Evolutionary conservation across 2,888 invertebrate species (phyloP).

Genomic region (Drosophila barbarae): DNA sequence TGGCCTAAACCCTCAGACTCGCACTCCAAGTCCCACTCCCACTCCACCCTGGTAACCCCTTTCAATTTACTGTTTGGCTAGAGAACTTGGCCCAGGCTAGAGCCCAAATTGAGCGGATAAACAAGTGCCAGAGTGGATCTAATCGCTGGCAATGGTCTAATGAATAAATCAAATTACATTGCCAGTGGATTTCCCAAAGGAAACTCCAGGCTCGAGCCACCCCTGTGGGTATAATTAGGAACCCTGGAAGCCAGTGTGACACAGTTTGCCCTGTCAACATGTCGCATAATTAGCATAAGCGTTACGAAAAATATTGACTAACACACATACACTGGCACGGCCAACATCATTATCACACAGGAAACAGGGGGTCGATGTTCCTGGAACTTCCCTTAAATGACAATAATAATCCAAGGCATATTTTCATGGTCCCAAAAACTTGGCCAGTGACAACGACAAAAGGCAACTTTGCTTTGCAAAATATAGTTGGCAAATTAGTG

Average conservation of each 20-base stretch:
- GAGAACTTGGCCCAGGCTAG: constrained; percentile 46
- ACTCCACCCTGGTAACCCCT: constrained; percentile 51
- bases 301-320: constrained; percentile 68
- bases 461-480: constrained; percentile 52
- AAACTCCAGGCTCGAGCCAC: background rate
- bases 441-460: constrained; percentile 47
- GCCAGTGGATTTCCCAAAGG: constrained; percentile 16
- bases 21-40: constrained; percentile 46
- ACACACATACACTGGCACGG: constrained; percentile 40
- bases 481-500: constrained; percentile 70
- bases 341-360: constrained; percentile 30
- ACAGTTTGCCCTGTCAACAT: constrained; percentile 67
- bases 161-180: constrained; percentile 41
- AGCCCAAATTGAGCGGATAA: constrained; percentile 64
- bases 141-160: constrained; percentile 37
- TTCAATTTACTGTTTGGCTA: constrained; percentile 63
- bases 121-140: constrained; percentile 39
- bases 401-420: constrained; percentile 61
- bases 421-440: constrained; percentile 50
- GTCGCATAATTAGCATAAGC: constrained; percentile 69
- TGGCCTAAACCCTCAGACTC: constrained; percentile 28
- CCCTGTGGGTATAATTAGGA: constrained; percentile 64
- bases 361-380: background rate
- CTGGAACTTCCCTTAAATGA: constrained; percentile 24
- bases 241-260: constrained; percentile 44